phyloP scores from a whole-genome alignment of 2,113 vertebrate genomes.

The Eudyptes chrysolophus region DNA sequence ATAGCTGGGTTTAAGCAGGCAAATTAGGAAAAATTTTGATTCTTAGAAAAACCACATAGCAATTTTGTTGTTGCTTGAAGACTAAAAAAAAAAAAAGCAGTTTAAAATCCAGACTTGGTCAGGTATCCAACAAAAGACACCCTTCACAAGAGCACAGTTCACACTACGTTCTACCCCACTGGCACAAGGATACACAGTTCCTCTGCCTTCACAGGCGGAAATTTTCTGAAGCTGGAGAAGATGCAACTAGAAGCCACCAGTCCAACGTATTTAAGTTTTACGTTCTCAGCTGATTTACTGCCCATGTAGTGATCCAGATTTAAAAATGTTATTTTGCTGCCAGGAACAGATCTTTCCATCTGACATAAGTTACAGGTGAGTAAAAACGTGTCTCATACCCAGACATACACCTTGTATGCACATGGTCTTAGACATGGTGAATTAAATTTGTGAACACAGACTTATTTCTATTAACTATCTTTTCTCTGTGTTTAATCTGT shows the following conservation, averaged over 20 bases:
- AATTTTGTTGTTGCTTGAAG: not conserved
- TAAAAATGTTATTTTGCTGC: not conserved
- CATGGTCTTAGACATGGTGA: not conserved
- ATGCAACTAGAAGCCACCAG: not conserved
- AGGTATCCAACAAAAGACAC: not conserved
- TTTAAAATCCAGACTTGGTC: not conserved
- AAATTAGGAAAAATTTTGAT: not conserved
- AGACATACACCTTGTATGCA: not conserved
- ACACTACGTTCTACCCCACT: not conserved
- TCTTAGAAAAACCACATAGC: not conserved
- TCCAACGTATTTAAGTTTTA: not conserved
- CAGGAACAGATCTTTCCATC: not conserved
- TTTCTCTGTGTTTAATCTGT: not conserved
- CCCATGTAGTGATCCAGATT: not conserved
- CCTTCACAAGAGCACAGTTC: not conserved
- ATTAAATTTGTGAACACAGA: not conserved
- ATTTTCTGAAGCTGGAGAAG: not conserved
- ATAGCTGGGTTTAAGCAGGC: not conserved
- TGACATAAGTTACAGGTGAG: not conserved
- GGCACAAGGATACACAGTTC: not conserved
- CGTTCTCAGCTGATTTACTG: not conserved
- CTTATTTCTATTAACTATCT: not conserved
- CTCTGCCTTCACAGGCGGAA: not conserved
- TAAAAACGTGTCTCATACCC: not conserved
- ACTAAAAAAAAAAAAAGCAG: not conserved